phyloP scores from a whole-genome alignment of 2,888 invertebrate species.

The Acrobasis consociella region DNA sequence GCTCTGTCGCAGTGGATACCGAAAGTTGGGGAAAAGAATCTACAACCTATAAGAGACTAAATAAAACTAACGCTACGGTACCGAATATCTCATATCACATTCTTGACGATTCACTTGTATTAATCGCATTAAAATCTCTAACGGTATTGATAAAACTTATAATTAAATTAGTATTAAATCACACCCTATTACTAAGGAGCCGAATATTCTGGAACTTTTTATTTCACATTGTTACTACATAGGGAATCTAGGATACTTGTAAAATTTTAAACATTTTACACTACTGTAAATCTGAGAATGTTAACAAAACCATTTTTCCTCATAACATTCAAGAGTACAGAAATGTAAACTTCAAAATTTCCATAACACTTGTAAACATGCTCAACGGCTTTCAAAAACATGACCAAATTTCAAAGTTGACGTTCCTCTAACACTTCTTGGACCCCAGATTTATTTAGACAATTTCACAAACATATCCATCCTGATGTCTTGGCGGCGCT shows the following conservation, averaged over 20 bases:
- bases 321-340: conserved; percentile 21
- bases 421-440: conserved; percentile 61
- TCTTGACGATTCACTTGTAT: conserved; percentile 48
- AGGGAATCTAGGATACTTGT: conserved; percentile 10
- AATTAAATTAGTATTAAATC: conserved; percentile 24
- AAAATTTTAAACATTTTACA: conserved; percentile 15
- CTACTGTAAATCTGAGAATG: conserved; percentile 19
- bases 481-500: neutral
- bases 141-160: conserved; percentile 34
- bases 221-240: neutral
- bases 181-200: conserved; percentile 24
- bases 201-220: conserved; percentile 1
- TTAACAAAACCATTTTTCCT: conserved; percentile 14
- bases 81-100: conserved; percentile 57
- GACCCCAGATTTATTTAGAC: conserved; percentile 64
- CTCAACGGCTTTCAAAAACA: conserved; percentile 20
- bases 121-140: conserved; percentile 29
- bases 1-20: conserved; percentile 30
- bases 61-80: conserved; percentile 43
- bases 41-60: conserved; percentile 40
- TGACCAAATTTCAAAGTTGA: conserved; percentile 48
- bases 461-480: neutral
- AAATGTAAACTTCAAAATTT: conserved; percentile 31
- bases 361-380: conserved; percentile 4
- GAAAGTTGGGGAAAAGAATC: conserved; percentile 37